These are phyloP conservation scores for Drosophila mayaguana DNA, from an alignment of 2,888 invertebrate species.

Conservation along the genomic window DNA sequence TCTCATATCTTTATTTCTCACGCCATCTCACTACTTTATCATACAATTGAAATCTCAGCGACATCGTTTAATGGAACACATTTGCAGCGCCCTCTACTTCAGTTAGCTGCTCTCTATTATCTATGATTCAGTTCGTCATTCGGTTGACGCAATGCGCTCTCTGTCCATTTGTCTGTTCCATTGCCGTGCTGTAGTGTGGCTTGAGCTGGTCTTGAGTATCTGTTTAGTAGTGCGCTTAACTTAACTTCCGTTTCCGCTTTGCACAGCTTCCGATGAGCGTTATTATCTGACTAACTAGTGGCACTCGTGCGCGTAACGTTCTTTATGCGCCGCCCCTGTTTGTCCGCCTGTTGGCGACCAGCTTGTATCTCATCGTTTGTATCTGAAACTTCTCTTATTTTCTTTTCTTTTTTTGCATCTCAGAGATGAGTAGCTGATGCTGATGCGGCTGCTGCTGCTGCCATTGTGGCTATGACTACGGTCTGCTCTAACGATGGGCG, in stretches of 20 bases:
- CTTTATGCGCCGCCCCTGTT: conserved; percentile 50
- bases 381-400: conserved; percentile 30
- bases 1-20: not conserved
- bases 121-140: conserved; percentile 48
- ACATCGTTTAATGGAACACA: conserved; percentile 13
- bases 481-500: conserved; percentile 51
- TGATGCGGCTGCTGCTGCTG: not conserved
- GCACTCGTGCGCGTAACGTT: conserved; percentile 80
- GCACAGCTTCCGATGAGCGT: conserved; percentile 78
- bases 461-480: conserved; percentile 32
- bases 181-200: conserved; percentile 16
- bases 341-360: conserved; percentile 9
- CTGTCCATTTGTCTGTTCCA: not conserved
- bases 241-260: conserved; percentile 81
- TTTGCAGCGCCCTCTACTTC: not conserved
- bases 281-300: conserved; percentile 81
- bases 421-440: conserved; percentile 32
- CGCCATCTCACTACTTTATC: not conserved
- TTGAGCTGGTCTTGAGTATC: conserved; percentile 64
- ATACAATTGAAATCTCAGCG: not conserved
- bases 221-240: conserved; percentile 81
- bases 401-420: conserved; percentile 41
- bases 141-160: conserved; percentile 24
- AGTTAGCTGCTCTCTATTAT: conserved; percentile 3
- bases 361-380: conserved; percentile 42